These are phyloP conservation scores for Orthonyx spaldingii DNA, from an alignment of 2,113 vertebrate genomes.

Conservation along the genomic window DNA sequence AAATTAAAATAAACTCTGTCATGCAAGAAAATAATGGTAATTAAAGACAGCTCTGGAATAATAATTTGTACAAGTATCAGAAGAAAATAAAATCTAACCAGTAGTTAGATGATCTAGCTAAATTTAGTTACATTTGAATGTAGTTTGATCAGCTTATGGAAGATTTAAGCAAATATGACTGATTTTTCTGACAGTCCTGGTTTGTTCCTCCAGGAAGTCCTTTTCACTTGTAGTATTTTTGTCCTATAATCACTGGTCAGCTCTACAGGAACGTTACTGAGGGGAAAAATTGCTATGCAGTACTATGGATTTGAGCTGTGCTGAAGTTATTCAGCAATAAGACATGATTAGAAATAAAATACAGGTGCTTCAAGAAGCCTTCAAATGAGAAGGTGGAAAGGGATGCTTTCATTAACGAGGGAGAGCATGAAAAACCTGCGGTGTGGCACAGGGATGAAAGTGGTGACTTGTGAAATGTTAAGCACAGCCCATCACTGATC, in stretches of 20 bases:
- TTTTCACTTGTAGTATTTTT: not conserved
- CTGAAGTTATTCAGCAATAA: not conserved
- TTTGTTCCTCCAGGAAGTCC: not conserved
- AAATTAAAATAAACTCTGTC: not conserved
- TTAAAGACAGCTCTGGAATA: not conserved
- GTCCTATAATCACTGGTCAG: not conserved
- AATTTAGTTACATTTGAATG: not conserved
- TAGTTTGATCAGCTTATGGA: not conserved
- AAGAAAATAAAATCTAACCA: not conserved
- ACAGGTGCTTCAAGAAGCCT: not conserved
- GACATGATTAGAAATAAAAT: not conserved
- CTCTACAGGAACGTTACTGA: not conserved
- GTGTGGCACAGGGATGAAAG: not conserved
- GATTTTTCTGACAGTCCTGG: not conserved
- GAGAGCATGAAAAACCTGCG: not conserved
- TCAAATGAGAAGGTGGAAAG: not conserved
- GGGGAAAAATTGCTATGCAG: not conserved
- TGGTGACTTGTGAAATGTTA: too few species aligned
- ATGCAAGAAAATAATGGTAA: not conserved
- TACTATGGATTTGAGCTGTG: not conserved
- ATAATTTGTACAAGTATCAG: not conserved
- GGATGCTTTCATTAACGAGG: not conserved
- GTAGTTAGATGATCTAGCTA: not conserved
- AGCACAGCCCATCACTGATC: not conserved
- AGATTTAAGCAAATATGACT: not conserved